A percentile compares a stretch with the other conserved stretches of the same genome.
These are phyloP conservation scores for Panagrolaimus sp. DNA, from an alignment of 1,140 invertebrate genomes.

Conservation along the genomic window DNA sequence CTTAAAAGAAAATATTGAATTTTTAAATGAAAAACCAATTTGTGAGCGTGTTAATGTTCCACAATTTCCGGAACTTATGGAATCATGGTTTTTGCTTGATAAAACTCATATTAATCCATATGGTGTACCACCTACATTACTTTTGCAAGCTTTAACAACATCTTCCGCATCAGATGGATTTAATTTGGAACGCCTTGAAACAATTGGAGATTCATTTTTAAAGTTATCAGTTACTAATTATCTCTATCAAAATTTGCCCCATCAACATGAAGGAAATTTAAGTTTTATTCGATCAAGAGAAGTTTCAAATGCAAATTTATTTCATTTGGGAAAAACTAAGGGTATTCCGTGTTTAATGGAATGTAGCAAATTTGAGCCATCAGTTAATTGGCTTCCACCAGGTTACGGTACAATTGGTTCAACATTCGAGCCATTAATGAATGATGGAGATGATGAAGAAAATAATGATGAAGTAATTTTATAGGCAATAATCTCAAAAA, in stretches of 20 bases:
- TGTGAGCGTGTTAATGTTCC: constrained; percentile 5
- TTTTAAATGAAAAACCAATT: not conserved
- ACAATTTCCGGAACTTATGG: not conserved
- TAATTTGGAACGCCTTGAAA: constrained; percentile 91
- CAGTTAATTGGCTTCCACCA: constrained; percentile 97
- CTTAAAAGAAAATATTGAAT: not conserved
- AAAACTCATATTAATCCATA: constrained; percentile 25
- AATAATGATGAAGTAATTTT: constrained; percentile 37
- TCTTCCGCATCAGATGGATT: constrained; percentile 98
- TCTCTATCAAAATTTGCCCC: constrained; percentile 87
- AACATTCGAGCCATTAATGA: constrained; percentile 34
- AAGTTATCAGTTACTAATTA: constrained; percentile 98
- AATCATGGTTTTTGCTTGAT: not conserved
- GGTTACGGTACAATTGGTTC: constrained; percentile 70
- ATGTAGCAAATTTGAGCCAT: constrained; percentile 95
- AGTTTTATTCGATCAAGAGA: constrained; percentile 86
- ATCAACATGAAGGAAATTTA: constrained; percentile 93
- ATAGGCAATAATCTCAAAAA: no score
- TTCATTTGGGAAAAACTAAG: constrained; percentile 81
- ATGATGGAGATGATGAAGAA: constrained; percentile 40
- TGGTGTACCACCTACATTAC: constrained; percentile 48
- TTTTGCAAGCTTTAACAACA: constrained; percentile 77
- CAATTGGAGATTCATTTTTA: constrained; percentile 96
- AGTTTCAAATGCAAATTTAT: constrained; percentile 78
- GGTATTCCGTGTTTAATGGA: constrained; percentile 88